Base-by-base conservation (phyloP, 92 coral and sea anemone genomes). In the Plumapathes pennacea region DNA sequence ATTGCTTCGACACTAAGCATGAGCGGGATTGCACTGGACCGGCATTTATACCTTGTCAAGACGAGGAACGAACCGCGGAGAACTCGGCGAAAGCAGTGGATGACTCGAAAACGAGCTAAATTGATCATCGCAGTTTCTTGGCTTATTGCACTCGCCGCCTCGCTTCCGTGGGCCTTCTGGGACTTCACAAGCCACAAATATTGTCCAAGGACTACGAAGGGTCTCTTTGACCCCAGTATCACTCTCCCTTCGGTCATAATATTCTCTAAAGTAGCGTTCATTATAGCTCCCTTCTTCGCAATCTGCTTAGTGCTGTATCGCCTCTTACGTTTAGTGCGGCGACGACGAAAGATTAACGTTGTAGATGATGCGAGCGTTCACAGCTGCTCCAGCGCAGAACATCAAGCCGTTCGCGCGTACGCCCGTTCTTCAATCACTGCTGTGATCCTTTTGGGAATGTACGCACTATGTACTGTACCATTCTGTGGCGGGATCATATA, bases 91-190 rank as follows among this genome's bases (percentile, higher is more conserved):
- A 57, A 71, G 17, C 38, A 83, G 39, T n/a, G n/a, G n/a, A 54
- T 77, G 55, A 72, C 80, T 10, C 45, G 46, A 29, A 54, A 59
- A 23, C 38, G 70, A 2, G 67, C 73, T 8, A 30, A 53, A 12
- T 19, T 53, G 32, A 50, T 68, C 20, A 42, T 87, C 42, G 53
- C 34, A 1, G 67, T 64, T 58, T 74, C 71, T 25, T 87, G 96
- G 96, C 1, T 57, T 13, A 86, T 77, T 21, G 62, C 83, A 4
- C 2, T 59, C 4, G 13, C 68, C 14, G 64, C 67, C 0, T 74
- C 95, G 1, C 41, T 80, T 25, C 95, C 86, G 3, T 83, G 90
- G 90, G n/a, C n/a, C n/a, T n/a, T n/a, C n/a, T n/a, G n/a, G n/a
- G n/a, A n/a, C n/a, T n/a, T n/a, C n/a, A n/a, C n/a, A n/a, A n/a